Evolutionary conservation across 1,140 invertebrate species (phyloP).

Genomic region (Pogonus chalceus): DNA sequence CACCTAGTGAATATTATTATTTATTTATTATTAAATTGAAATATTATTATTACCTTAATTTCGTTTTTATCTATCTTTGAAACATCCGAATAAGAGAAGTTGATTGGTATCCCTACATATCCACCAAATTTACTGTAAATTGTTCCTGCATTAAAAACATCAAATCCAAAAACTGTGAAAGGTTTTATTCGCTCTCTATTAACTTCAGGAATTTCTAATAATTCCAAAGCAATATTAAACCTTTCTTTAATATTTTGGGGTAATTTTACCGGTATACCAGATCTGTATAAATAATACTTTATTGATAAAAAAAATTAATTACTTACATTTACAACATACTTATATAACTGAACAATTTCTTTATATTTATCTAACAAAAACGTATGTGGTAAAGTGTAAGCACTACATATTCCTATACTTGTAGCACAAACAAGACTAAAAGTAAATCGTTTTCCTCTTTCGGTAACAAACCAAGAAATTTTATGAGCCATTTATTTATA

Average conservation of each 20-base stretch:
- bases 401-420: slow-evolving; percentile 22
- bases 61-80: slow-evolving; percentile 39
- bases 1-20: slow-evolving; percentile 42
- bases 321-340: no score
- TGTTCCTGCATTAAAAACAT: slow-evolving; percentile 46
- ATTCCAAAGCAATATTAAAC: slow-evolving; percentile 40
- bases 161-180: slow-evolving; percentile 54
- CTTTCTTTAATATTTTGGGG: slow-evolving; percentile 29
- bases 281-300: slow-evolving; percentile 31
- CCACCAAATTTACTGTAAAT: slow-evolving; percentile 37
- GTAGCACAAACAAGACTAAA: slow-evolving; percentile 16
- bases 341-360: slow-evolving; percentile 41
- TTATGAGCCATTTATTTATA: slow-evolving; percentile 10
- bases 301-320: no score
- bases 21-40: slow-evolving; percentile 15
- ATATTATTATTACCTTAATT: slow-evolving; percentile 37
- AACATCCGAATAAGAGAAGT: slow-evolving; percentile 42
- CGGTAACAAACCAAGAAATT: slow-evolving; percentile 24
- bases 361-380: slow-evolving; percentile 40
- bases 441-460: slow-evolving; percentile 23
- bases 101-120: slow-evolving; percentile 52
- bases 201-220: slow-evolving; percentile 32
- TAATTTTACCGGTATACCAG: slow-evolving; percentile 37
- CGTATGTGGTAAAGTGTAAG: slow-evolving; percentile 39
- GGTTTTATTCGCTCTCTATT: slow-evolving; percentile 37